Base-by-base conservation (phyloP, 2,888 invertebrate species). In the Cheilosia vulpina region DNA sequence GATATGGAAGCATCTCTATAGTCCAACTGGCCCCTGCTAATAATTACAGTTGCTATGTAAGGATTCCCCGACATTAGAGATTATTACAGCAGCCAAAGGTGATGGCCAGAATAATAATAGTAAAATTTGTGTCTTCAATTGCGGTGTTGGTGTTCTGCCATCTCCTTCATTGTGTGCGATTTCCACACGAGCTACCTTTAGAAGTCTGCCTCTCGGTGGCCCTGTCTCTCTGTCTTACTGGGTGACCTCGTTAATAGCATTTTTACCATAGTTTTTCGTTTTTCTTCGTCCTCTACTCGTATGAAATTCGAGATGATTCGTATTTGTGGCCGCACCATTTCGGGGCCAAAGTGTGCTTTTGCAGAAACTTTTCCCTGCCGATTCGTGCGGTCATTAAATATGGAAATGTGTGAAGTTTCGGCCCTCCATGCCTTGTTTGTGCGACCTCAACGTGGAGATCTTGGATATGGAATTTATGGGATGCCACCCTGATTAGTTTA, bases 91-190 rank as follows among this genome's bases (percentile, higher is more conserved):
- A 68, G 81, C 85, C 81, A 77, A 85, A 85, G 87, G 87, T 87
- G 87, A 82, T 87, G 87, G 73, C 57, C 82, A 78, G 87, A 87
- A 87, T 87, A 87, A 87, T 87, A 87, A 87, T 85, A 85, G 85
- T 85, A 81, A 85, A 76, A 81, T 81, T 80, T 83, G 58, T 76
- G 85, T 68, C 85, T 85, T 85, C 85, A 85, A 85, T 85, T 85
- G 84, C 69, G 68, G 63, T 38, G 45, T 17, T 43, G 38, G 45
- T 45, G 60, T 60, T 21, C 31, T 9, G 9, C 31, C 19, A 21
- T 34, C 38, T 53, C 66, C 52, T 71, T 60, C 47, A 24, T 27
- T 79, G 52, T 75, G 69, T 63, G 73, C 27, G 52, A 71, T 62
- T 84, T 85, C 84, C 80, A 76, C 84, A 85, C 84, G 84, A 85